Percentiles rank a stretch among this genome's conserved stretches.
phyloP scores from a whole-genome alignment of 2,797 vertebrate genomes.

The Acestrorhynchus altus region DNA sequence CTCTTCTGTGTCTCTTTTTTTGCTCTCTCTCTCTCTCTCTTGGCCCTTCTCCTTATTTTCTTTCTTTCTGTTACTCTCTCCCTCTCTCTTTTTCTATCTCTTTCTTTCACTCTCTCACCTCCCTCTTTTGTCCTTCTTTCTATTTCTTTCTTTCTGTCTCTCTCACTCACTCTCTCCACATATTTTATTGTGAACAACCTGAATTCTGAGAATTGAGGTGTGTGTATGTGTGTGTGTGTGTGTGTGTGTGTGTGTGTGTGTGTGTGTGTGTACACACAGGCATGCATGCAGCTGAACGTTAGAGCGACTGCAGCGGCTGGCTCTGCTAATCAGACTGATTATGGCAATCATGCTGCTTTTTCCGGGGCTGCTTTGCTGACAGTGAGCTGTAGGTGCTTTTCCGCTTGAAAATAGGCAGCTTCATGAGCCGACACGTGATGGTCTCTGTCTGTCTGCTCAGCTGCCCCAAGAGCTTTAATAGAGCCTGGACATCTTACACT shows the following conservation, averaged over 20 bases:
- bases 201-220: conserved; percentile 3
- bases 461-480: conserved; percentile 23
- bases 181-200: background rate
- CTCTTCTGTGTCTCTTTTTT: background rate
- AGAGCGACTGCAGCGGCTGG: conserved; percentile 30
- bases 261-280: background rate
- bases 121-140: background rate
- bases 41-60: background rate
- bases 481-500: conserved; percentile 13
- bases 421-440: conserved; percentile 34
- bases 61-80: background rate
- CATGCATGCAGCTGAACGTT: conserved; percentile 1
- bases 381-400: conserved; percentile 34
- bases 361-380: conserved; percentile 29
- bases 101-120: background rate
- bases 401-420: conserved; percentile 23
- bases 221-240: background rate
- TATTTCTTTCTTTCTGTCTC: background rate
- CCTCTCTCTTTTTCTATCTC: background rate
- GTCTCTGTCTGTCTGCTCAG: conserved; percentile 29
- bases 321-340: conserved; percentile 56
- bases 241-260: conserved; percentile 3
- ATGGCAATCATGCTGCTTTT: conserved; percentile 54
- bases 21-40: background rate
- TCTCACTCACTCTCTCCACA: background rate